Base-by-base conservation (phyloP, 2,797 vertebrate genomes). In the Thunnus albacares region DNA sequence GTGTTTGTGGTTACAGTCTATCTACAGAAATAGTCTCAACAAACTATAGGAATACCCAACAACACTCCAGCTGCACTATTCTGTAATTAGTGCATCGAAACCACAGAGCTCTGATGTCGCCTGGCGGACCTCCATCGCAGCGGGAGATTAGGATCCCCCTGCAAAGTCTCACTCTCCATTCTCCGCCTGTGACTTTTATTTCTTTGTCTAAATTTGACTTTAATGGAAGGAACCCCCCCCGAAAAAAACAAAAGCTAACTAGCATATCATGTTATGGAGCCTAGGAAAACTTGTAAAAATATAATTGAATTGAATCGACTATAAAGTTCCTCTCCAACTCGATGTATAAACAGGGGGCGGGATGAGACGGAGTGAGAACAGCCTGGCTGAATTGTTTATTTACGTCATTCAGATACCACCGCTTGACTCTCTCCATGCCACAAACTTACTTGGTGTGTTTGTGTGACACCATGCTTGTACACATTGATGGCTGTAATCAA, bases 1-100 rank as follows among this genome's bases (percentile, higher is more conserved):
- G 65, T 60, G 52, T 82, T 71, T 76, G 72, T 77, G 79, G 75
- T 77, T 45, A 12, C 38, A 38, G 57, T 66, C 75, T 60, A 69
- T 81, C 67, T 84, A 81, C 86, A 86, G 72, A 60, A 83, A 61
- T 26, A 64, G 9, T 63, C 64, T 70, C 62, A 56, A 66, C 53
- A 71, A 83, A 72, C 74, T 88, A 85, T 74, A 88, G 70, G 70
- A 81, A 59, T 77, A 75, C 66, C n/a, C 60, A 62, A 24, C 57
- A 81, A 71, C 49, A 55, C 74, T 77, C 62, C 79, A 86, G 83
- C 82, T 90, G 87, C 70, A 22, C 75, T 75, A 22, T 72, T 86
- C 84, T 89, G 81, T 90, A 87, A 90, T 91, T 82, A 85, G 15
- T 73, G 45, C 33, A n/a, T 59, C 14, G 15, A 74, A 83, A 70